Evolutionary conservation across 1,140 invertebrate species (phyloP), one percentile per base, ranked within the genome.

Genomic region (Mycetomoellerius zeteki): DNA sequence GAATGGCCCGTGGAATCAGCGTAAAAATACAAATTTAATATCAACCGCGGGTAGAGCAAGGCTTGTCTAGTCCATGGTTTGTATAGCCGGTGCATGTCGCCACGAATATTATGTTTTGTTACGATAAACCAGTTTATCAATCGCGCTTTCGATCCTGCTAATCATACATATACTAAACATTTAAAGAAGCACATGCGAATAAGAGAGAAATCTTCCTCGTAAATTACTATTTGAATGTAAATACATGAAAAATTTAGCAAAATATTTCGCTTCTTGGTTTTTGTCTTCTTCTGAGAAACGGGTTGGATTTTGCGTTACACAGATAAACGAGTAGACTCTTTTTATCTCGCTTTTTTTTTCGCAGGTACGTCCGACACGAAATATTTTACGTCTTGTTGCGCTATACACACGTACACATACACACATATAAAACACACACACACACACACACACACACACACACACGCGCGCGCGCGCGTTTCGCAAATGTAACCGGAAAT

Each of bases 1-100:
- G 88, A 93, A 95, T 95, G 93, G 94, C 93, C 93, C 94, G 95
- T 95, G 94, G 95, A 95, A 95, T 95, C 95, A 95, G 95, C 95
- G 95, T 95, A 95, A 95, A 95, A 95, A 95, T 95, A 95, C 95
- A 95, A 95, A 95, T 95, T 95, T 95, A 95, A 95, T 95, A 95
- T 95, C 92, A 78, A 81, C 85, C 86, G 84, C 67, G 88, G 86
- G 88, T 90, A 69, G 43, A 69, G 43, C 30, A 69, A 69, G 62
- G 30, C 78, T 86, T 3, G 80, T 62, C 87, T 84, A 54, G 67
- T 78, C 64, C 19, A 43, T 14, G 30, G 27, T 43, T 80, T 37
- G 64, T 37, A 52, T 84, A 77, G 71, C 33, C 33, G 6, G 33
- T 37, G 33, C 33, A 37, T 52, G 85, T 84, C 24, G 37, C 43